A percentile compares a stretch with the other conserved stretches of the same genome.
Evolutionary conservation across 2,113 vertebrate species (phyloP).

Genomic region (Osmerus eperlanus): DNA sequence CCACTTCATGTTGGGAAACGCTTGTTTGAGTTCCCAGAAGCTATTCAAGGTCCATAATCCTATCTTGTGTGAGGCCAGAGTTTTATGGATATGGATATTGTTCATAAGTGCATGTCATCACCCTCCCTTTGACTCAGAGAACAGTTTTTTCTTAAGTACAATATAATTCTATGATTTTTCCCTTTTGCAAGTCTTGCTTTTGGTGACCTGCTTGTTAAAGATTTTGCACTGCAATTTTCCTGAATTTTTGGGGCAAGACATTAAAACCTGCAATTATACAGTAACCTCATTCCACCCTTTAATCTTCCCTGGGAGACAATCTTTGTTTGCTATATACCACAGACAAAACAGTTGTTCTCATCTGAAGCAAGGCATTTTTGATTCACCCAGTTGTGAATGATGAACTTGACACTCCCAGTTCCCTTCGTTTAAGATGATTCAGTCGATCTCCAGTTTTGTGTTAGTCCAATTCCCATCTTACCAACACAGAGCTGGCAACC

Average conservation of each 20-base stretch:
- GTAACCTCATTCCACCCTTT: not conserved
- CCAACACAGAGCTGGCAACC: not conserved
- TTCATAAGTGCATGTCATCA: not conserved
- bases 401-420: not conserved
- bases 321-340: not conserved
- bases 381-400: not conserved
- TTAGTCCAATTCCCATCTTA: conserved; percentile 9
- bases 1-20: not conserved
- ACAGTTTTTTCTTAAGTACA: not conserved
- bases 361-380: not conserved
- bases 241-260: no score
- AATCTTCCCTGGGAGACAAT: not conserved
- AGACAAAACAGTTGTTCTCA: not conserved
- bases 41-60: not conserved
- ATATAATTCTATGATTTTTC: not conserved
- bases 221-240: no score
- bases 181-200: no score
- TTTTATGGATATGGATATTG: not conserved
- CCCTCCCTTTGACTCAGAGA: not conserved
- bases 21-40: not conserved
- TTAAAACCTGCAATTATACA: not conserved
- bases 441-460: not conserved
- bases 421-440: not conserved
- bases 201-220: no score
- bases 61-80: not conserved